phyloP scores from a whole-genome alignment of 2,797 vertebrate species.

The Spheniscus humboldti region DNA sequence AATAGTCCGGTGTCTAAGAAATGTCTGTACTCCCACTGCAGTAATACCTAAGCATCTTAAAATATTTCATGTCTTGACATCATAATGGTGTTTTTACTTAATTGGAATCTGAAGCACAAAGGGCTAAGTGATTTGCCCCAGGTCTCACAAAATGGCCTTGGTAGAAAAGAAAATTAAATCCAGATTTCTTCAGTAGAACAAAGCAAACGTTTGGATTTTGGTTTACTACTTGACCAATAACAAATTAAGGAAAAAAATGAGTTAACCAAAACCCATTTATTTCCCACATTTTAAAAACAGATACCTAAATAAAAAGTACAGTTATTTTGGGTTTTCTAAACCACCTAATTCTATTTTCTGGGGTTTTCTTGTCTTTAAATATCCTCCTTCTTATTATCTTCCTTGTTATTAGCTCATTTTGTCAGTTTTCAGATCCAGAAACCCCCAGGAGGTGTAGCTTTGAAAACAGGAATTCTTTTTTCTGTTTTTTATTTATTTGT shows the following conservation, averaged over 20 bases:
- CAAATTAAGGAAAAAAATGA: neutral
- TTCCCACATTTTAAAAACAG: slow-evolving; percentile 44
- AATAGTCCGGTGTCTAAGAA: neutral
- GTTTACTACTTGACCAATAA: slow-evolving; percentile 14
- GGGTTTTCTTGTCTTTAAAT: slow-evolving; percentile 23
- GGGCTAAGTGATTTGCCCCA: neutral
- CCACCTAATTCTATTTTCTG: neutral
- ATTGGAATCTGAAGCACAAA: neutral
- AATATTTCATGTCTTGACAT: slow-evolving; percentile 25
- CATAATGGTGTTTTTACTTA: neutral
- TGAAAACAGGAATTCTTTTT: neutral
- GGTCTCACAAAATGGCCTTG: neutral
- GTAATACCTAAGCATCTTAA: slow-evolving; percentile 3
- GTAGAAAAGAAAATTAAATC: slow-evolving; percentile 12
- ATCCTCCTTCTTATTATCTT: neutral
- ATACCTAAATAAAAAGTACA: neutral
- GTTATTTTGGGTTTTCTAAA: slow-evolving; percentile 9
- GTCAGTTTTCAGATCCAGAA: neutral
- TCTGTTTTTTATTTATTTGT: neutral
- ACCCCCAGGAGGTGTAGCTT: neutral
- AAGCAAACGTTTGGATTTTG: slow-evolving; percentile 13
- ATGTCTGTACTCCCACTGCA: neutral
- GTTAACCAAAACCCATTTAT: neutral
- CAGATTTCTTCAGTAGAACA: slow-evolving; percentile 7
- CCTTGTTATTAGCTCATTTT: neutral